phyloP scores from a whole-genome alignment of 2,888 invertebrate genomes.

The Drosophila meridionalis region DNA sequence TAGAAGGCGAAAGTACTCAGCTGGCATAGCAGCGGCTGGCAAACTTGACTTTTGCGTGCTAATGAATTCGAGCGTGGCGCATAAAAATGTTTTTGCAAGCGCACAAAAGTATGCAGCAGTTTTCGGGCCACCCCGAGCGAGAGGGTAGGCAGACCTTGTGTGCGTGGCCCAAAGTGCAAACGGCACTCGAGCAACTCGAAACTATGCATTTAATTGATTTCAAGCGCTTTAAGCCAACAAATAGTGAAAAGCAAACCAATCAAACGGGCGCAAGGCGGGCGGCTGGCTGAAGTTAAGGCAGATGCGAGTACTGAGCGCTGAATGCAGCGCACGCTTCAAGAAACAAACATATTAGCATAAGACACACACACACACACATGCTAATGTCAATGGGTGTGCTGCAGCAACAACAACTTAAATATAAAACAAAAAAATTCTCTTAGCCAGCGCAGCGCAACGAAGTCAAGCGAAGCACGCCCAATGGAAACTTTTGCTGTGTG shows the following conservation, averaged over 20 bases:
- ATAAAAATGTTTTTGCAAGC: conserved; percentile 71
- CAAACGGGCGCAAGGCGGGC: not conserved
- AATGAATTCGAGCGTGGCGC: conserved; percentile 74
- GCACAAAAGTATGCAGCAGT: conserved; percentile 63
- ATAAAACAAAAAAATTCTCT: conserved; percentile 12
- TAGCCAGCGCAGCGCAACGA: not conserved
- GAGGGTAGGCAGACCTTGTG: not conserved
- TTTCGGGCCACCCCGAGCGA: conserved; percentile 23
- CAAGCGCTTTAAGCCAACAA: conserved; percentile 66
- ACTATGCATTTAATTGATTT: conserved; percentile 81
- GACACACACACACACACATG: conserved; percentile 24
- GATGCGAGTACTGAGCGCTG: conserved; percentile 5
- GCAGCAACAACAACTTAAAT: conserved; percentile 24
- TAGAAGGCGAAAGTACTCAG: conserved; percentile 14
- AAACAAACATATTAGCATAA: conserved; percentile 67
- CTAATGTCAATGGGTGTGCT: conserved; percentile 38
- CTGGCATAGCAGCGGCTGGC: conserved; percentile 13
- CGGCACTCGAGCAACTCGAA: conserved; percentile 63
- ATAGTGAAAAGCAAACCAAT: conserved; percentile 29
- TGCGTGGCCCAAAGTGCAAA: conserved; percentile 41
- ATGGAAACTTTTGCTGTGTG: conserved; percentile 23
- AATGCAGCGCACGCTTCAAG: conserved; percentile 58
- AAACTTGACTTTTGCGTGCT: conserved; percentile 63
- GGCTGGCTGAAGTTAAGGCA: not conserved
- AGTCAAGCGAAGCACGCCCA: conserved; percentile 11